Conservation (phyloP, 2,888 invertebrate genomes). For the Epirrita christyi region DNA sequence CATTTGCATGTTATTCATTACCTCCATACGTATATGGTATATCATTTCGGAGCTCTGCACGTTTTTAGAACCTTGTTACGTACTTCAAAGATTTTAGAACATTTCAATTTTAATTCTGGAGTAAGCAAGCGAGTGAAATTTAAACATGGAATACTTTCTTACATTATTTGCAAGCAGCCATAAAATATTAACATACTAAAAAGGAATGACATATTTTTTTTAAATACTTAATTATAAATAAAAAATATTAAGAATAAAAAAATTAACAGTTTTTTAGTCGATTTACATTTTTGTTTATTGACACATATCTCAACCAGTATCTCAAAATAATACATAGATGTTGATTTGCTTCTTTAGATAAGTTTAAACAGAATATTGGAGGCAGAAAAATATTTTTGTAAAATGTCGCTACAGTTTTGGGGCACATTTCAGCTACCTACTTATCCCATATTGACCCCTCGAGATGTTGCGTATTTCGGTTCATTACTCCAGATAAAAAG, state of each 20-base stretch:
- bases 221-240: no score
- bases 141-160: not conserved
- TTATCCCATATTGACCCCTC: conserved; percentile 28
- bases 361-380: no score
- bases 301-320: not conserved
- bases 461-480: conserved; percentile 25
- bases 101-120: conserved; percentile 16
- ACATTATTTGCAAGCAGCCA: no score
- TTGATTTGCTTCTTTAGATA: no score
- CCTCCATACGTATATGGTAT: conserved; percentile 41
- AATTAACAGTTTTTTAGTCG: no score
- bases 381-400: conserved; percentile 13
- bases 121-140: not conserved
- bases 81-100: conserved; percentile 32
- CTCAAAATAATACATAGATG: no score
- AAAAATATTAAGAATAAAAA: no score
- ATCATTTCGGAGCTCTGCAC: conserved; percentile 48
- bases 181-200: no score
- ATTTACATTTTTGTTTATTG: no score
- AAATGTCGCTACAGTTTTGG: conserved; percentile 9
- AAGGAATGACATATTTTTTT: no score
- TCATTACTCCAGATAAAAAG: conserved; percentile 36
- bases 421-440: conserved; percentile 22
- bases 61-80: conserved; percentile 41
- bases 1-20: conserved; percentile 78